Base-by-base conservation (phyloP, 2,888 invertebrate species). In the Cryptosula pallasiana region DNA sequence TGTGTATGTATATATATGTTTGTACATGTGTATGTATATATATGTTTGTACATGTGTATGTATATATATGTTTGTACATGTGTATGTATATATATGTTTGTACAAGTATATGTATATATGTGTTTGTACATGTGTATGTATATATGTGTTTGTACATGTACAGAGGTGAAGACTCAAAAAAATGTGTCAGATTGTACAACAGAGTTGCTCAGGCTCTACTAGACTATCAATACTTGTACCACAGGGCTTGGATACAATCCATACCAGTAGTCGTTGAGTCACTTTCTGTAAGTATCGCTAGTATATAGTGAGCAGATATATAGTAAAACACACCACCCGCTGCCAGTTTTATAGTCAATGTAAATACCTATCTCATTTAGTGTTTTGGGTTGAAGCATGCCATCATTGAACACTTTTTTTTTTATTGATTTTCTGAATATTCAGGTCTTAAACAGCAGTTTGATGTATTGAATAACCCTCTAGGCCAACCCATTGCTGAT, bases 171-270 rank as follows among this genome's bases (percentile, higher is more conserved):
- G 79, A 81, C 55, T 80, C 79, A 16, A 81, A 79, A 75, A 79
- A 77, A 58, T 79, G 81, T 32, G 78, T 83, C 16, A 75, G 76
- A 29, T 78, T 91, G 71, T 93, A 90, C 81, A 94, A 94, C 80
- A 90, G 91, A 0, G 87, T 94, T 84, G 88, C 90, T 35, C 89
- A 90, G 73, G 92, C 93, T 1, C 90, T 94, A 75, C 88, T 91
- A 23, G 92, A 93, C 80, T 94, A 91, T 79, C 93, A 94, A 84
- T 88, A 91, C 78, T 89, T 92, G 73, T 91, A 92, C 82, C 92
- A 94, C 79, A 88, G 89, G 76, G 91, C 92, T 0, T 93, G 93
- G 93, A 89, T 87, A 75, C 89, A 90, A 79, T 90, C 91, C 81
- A 89, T 90, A 32, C 90, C 90, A 71, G 89, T 91, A 86, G 90